These are phyloP conservation scores for Clarias gariepinus DNA, from an alignment of 2,113 vertebrate genomes.

Conservation along the genomic window DNA sequence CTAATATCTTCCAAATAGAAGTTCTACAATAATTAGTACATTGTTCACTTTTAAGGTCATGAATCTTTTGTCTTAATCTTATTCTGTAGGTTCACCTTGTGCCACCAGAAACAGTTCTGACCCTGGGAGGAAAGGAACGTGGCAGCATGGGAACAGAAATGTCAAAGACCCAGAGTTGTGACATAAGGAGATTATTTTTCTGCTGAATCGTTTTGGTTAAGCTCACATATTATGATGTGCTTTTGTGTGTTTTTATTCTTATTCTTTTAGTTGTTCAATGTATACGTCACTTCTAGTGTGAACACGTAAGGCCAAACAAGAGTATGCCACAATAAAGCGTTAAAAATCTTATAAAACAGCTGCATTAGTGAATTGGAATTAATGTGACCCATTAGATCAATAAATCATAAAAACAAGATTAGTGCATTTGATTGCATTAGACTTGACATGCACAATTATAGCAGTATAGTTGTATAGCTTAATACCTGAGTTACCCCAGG, in stretches of 20 bases:
- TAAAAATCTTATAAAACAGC: background rate
- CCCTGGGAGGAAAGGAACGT: too few relatives aligned
- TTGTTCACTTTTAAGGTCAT: background rate
- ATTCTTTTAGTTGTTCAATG: too few relatives aligned
- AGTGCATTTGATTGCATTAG: background rate
- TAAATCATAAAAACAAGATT: background rate
- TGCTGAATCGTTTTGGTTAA: too few relatives aligned
- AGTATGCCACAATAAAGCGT: background rate
- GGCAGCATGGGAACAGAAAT: too few relatives aligned
- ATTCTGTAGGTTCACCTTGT: too few relatives aligned
- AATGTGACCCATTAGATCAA: background rate
- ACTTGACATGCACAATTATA: background rate
- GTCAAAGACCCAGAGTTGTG: too few relatives aligned
- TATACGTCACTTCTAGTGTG: too few relatives aligned
- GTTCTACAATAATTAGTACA: background rate
- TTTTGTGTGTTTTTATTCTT: too few relatives aligned
- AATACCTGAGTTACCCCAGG: constrained; percentile 70
- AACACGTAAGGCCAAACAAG: background rate
- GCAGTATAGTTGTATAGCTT: background rate
- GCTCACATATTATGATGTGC: too few relatives aligned
- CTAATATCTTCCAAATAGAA: background rate
- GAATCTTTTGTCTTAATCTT: background rate
- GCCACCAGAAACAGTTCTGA: too few relatives aligned
- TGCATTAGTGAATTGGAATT: background rate
- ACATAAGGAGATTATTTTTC: too few relatives aligned